Conservation (phyloP, 2,113 vertebrate species). For the Leucoraja erinaceus region DNA sequence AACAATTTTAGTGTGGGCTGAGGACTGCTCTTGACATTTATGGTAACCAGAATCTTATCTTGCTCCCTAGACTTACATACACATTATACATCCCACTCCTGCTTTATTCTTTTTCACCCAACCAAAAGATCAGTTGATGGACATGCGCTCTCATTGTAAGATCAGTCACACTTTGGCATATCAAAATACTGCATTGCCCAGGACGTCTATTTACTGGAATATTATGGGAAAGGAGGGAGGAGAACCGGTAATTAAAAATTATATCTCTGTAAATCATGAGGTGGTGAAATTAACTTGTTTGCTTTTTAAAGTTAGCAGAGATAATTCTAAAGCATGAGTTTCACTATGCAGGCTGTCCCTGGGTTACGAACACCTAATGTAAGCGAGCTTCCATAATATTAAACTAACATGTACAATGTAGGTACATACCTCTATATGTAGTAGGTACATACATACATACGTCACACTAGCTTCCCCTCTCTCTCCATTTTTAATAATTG, state of each 20-base stretch:
- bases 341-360: not conserved
- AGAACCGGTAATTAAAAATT: not conserved
- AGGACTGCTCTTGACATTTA: not conserved
- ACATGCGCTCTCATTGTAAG: not conserved
- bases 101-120: not conserved
- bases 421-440: too few species aligned
- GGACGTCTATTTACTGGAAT: not conserved
- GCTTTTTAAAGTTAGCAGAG: not conserved
- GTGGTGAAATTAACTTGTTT: not conserved
- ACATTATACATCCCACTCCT: not conserved
- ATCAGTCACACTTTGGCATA: not conserved
- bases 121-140: not conserved
- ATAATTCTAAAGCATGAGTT: not conserved
- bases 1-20: not conserved
- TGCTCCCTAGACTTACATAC: not conserved
- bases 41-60: not conserved
- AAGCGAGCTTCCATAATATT: too few species aligned
- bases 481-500: too few species aligned
- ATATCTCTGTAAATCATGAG: not conserved
- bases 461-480: too few species aligned
- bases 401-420: too few species aligned
- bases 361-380: too few species aligned
- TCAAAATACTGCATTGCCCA: not conserved
- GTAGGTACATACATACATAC: too few species aligned
- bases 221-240: not conserved